phyloP scores from a whole-genome alignment of 2,113 vertebrate genomes.

The Chamaea fasciata region DNA sequence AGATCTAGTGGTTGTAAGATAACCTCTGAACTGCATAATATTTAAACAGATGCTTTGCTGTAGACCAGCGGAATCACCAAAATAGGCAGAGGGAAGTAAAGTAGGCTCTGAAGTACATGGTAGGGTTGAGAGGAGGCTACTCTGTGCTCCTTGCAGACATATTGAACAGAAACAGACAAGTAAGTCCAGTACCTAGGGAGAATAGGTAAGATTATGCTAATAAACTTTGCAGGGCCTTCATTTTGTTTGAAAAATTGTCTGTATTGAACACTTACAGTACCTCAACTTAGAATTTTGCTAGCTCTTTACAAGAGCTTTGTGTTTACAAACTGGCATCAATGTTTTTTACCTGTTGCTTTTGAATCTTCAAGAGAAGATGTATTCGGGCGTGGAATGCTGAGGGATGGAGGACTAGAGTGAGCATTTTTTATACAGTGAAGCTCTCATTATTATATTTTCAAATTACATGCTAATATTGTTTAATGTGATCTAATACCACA shows the following conservation, averaged over 20 bases:
- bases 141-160: not conserved
- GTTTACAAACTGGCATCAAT: not conserved
- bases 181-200: not conserved
- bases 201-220: not conserved
- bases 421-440: not conserved
- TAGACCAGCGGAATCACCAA: not conserved
- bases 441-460: constrained; percentile 3
- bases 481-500: not conserved
- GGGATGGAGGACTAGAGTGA: not conserved
- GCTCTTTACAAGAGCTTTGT: not conserved
- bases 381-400: fast-evolving
- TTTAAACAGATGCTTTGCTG: not conserved
- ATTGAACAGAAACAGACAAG: not conserved
- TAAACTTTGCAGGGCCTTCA: not conserved
- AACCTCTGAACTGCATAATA: not conserved
- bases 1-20: not conserved
- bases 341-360: not conserved
- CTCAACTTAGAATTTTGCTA: not conserved
- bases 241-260: not conserved
- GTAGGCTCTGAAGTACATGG: not conserved
- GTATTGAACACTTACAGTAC: not conserved
- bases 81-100: not conserved
- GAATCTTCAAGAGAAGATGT: not conserved
- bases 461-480: not conserved
- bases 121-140: not conserved